Percentiles rank a stretch among this genome's conserved stretches.
These are phyloP conservation scores for Camelus dromedarius DNA, from an alignment of 2,113 vertebrate genomes.

Conservation along the genomic window DNA sequence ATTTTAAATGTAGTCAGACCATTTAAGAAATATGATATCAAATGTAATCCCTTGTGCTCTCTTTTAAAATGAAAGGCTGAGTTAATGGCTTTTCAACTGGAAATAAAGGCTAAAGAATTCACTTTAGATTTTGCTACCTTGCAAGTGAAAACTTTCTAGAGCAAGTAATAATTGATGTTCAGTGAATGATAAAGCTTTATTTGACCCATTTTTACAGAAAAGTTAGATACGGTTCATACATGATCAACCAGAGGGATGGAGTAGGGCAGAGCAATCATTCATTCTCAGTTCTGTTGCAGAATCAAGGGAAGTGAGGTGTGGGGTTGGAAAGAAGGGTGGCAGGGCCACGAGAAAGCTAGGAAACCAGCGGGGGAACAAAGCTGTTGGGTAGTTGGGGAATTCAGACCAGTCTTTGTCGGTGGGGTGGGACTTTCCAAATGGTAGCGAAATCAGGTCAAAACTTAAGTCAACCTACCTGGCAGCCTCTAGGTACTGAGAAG, in stretches of 20 bases:
- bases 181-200: conserved; percentile 30
- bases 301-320: background rate
- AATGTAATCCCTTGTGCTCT: background rate
- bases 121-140: conserved; percentile 36
- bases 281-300: background rate
- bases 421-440: background rate
- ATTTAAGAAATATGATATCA: background rate
- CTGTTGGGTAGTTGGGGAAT: too few species aligned
- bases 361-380: background rate
- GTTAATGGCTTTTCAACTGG: background rate
- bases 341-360: background rate
- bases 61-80: background rate
- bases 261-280: background rate
- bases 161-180: background rate
- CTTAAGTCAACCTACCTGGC: background rate
- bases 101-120: background rate
- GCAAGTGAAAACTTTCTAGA: background rate
- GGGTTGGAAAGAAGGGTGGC: background rate
- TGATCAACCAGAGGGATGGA: background rate
- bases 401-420: background rate
- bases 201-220: conserved; percentile 36
- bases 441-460: background rate
- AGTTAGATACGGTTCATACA: background rate
- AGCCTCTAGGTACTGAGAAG: too few species aligned
- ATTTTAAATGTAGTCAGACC: background rate